These are phyloP conservation scores for Pontoporia blainvillei DNA, from an alignment of 2,113 vertebrate species.

Conservation along the genomic window DNA sequence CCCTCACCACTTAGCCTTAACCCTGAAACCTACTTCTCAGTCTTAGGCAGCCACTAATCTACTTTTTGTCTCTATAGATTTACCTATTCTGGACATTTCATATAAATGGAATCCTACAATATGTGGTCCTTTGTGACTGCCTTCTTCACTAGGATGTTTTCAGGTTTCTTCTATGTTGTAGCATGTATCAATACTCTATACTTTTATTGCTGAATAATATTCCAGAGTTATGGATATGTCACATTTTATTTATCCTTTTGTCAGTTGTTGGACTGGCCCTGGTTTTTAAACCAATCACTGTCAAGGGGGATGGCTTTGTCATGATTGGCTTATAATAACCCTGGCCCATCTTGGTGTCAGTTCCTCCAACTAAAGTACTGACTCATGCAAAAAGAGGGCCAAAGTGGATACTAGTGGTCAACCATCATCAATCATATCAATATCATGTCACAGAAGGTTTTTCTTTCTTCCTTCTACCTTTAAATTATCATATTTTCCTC, in stretches of 20 bases:
- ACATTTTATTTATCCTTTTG: neutral
- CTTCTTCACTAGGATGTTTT: neutral
- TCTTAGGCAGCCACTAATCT: neutral
- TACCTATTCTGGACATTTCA: neutral
- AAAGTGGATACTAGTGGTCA: rapidly evolving
- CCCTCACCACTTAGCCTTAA: neutral
- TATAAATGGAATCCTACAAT: neutral
- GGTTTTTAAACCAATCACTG: neutral
- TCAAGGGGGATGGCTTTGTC: neutral
- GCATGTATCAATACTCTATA: too few relatives aligned
- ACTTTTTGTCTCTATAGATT: neutral
- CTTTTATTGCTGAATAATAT: neutral
- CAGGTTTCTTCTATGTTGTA: neutral
- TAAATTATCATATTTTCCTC: neutral
- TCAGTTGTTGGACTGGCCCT: neutral
- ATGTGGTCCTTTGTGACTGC: neutral
- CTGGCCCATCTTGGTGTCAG: neutral
- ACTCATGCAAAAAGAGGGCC: neutral
- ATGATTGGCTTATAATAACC: neutral
- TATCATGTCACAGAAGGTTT: neutral
- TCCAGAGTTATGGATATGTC: too few relatives aligned
- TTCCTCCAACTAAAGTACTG: neutral
- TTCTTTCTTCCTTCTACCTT: neutral
- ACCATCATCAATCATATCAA: neutral
- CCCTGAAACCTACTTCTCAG: too few relatives aligned